phyloP scores from a whole-genome alignment of 1,140 invertebrate genomes.

The Archivesica marissinica region DNA sequence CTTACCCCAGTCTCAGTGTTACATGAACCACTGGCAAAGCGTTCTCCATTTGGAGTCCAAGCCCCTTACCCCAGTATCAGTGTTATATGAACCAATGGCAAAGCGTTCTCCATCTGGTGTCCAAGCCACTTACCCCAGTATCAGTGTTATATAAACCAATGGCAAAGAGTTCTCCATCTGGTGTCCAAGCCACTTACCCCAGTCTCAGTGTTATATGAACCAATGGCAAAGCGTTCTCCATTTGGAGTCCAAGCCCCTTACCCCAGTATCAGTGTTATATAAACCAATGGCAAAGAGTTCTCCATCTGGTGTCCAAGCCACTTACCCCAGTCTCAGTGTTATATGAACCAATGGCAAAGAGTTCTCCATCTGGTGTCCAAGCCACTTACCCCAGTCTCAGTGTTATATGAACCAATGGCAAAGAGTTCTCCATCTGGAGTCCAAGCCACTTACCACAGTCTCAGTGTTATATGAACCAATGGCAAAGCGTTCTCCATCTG shows the following conservation, averaged over 20 bases:
- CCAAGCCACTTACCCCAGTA: conserved; percentile 95
- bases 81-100: conserved; percentile 96
- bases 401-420: conserved; percentile 96
- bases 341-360: conserved; percentile 96
- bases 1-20: no score
- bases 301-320: no score
- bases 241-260: no score
- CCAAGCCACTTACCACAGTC: conserved; percentile 96
- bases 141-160: conserved; percentile 97
- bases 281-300: no score
- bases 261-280: no score
- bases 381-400: conserved; percentile 94
- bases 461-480: conserved; percentile 96
- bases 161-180: conserved; percentile 95
- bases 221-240: no score
- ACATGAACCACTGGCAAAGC: no score
- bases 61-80: conserved; percentile 94
- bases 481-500: conserved; percentile 95
- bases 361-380: conserved; percentile 95
- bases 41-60: no score
- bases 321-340: conserved; percentile 96
- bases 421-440: conserved; percentile 95
- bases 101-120: conserved; percentile 95
- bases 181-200: conserved; percentile 95
- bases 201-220: no score